A percentile compares a stretch with the other conserved stretches of the same genome.
These are phyloP conservation scores for Elgaria multicarinata DNA, from an alignment of 2,113 vertebrate species.

Conservation along the genomic window DNA sequence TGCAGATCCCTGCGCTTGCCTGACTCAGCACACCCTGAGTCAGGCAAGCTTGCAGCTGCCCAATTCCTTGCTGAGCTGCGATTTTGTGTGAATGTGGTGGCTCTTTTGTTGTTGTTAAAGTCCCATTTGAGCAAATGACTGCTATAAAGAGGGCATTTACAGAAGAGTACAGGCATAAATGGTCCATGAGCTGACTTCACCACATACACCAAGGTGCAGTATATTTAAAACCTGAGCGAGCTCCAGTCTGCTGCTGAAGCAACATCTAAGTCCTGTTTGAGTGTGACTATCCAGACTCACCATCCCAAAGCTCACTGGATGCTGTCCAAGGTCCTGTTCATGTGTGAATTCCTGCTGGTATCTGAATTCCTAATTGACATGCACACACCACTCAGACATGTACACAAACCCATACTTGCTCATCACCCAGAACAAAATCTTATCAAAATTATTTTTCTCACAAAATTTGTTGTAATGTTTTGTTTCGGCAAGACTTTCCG, in stretches of 20 bases:
- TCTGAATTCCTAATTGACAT: not conserved
- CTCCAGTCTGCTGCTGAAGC: not conserved
- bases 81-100: no score
- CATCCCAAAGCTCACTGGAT: not conserved
- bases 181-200: no score
- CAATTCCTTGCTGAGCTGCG: no score
- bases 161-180: no score
- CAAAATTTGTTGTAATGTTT: no score
- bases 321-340: not conserved
- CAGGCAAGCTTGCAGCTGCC: no score
- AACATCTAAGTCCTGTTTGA: not conserved
- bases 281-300: not conserved
- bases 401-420: not conserved
- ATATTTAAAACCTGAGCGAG: not conserved
- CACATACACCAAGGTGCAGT: not conserved
- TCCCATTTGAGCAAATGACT: no score
- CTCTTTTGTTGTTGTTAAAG: no score
- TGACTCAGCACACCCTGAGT: no score
- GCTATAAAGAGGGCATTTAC: no score
- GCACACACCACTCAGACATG: not conserved
- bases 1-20: no score
- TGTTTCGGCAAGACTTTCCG: not conserved
- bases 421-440: not conserved
- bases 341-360: not conserved
- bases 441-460: no score